Conservation (phyloP, 64 coral and sea anemone species). For the Montipora efflorescens region DNA sequence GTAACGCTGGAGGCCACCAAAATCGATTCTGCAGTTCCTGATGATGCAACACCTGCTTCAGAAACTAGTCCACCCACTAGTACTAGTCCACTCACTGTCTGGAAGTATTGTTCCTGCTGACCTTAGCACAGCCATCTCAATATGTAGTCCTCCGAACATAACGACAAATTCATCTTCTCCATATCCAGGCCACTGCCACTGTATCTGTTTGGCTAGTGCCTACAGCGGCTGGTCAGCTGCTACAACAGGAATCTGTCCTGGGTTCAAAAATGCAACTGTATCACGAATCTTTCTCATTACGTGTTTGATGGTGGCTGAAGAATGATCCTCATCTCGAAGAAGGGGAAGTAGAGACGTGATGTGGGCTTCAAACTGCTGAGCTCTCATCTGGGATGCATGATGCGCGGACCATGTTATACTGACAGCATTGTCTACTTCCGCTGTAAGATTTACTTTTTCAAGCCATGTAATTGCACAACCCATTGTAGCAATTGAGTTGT, state of each 20-base stretch:
- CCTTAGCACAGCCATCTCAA: conserved; percentile 53
- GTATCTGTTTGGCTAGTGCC: conserved; percentile 71
- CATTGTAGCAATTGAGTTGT: too few species aligned
- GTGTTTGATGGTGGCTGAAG: conserved; percentile 65
- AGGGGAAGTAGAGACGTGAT: conserved; percentile 13
- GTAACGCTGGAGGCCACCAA: conserved; percentile 42
- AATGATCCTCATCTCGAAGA: conserved; percentile 62
- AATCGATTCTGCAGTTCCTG: conserved; percentile 38
- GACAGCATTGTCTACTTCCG: conserved; percentile 24
- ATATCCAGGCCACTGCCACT: conserved; percentile 65
- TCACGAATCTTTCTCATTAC: conserved; percentile 40
- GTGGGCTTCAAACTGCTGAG: conserved; percentile 3
- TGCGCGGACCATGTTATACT: conserved; percentile 41
- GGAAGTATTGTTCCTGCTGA: conserved; percentile 55
- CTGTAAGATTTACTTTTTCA: conserved; percentile 47
- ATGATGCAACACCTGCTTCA: not conserved
- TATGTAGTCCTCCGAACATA: conserved; percentile 65
- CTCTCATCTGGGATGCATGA: conserved; percentile 43
- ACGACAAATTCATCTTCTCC: conserved; percentile 61
- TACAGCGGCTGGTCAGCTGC: conserved; percentile 67
- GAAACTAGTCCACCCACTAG: conserved; percentile 70
- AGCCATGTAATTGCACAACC: conserved; percentile 5
- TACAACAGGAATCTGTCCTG: conserved; percentile 50
- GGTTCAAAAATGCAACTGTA: conserved; percentile 34
- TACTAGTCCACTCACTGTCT: conserved; percentile 69